Percentiles rank a stretch among this genome's conserved stretches.
Conservation (phyloP, 2,888 invertebrate species). For the Leucozona laternaria region DNA sequence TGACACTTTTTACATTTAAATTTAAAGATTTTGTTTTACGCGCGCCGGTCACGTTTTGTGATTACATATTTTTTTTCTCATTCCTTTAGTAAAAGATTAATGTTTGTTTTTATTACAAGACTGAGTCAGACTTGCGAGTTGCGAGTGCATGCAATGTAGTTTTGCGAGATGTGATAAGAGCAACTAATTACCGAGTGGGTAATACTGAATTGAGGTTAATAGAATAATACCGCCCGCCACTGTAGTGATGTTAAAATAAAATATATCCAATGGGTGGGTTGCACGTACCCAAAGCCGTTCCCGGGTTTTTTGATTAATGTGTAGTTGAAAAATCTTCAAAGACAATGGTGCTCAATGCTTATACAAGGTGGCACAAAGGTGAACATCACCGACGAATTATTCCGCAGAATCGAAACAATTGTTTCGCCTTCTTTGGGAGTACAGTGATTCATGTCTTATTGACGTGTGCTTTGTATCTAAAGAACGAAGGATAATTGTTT, state of each 20-base stretch:
- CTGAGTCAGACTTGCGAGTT: neutral
- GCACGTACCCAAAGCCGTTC: neutral
- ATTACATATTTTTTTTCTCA: neutral
- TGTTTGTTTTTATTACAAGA: neutral
- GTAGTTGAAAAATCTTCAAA: too few species aligned
- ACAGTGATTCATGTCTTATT: too few species aligned
- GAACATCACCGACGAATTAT: too few species aligned
- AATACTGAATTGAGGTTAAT: neutral
- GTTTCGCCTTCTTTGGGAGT: too few species aligned
- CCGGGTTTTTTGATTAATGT: too few species aligned
- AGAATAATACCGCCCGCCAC: neutral
- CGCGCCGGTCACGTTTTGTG: slow-evolving; percentile 12
- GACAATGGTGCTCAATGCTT: too few species aligned
- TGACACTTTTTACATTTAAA: neutral
- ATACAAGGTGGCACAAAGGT: too few species aligned
- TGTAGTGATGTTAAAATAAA: neutral
- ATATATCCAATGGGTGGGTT: neutral
- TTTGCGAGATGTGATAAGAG: neutral
- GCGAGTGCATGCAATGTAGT: neutral
- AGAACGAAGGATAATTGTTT: too few species aligned
- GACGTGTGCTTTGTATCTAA: too few species aligned
- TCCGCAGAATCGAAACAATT: too few species aligned
- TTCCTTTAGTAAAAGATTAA: neutral
- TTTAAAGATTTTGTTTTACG: neutral
- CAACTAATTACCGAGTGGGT: neutral